Conservation (phyloP, 1,140 invertebrate species). For the Drosophila varians region DNA sequence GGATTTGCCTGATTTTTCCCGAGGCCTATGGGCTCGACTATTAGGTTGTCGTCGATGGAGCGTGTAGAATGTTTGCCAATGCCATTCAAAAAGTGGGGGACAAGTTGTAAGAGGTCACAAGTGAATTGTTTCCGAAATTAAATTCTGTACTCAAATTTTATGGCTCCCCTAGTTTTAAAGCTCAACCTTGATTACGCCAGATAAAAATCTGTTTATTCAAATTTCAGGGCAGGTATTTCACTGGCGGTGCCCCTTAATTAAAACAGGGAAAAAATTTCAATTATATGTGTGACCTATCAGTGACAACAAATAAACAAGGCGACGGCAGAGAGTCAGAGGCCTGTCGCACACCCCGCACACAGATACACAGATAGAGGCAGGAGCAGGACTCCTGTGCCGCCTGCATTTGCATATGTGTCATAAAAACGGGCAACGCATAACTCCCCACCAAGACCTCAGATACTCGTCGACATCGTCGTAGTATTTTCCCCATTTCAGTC, state of each 20-base stretch:
- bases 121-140: background rate
- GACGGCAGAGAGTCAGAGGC: constrained; percentile 19
- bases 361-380: too few species aligned
- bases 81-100: background rate
- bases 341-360: constrained; percentile 5
- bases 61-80: constrained; percentile 1
- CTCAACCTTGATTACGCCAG: background rate
- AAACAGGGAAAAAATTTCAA: constrained; percentile 64
- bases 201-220: background rate
- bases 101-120: background rate
- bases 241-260: constrained; percentile 62
- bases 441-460: constrained; percentile 35
- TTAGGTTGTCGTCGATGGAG: constrained; percentile 25
- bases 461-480: constrained; percentile 4
- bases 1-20: constrained; percentile 5
- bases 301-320: constrained; percentile 71
- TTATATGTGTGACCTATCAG: constrained; percentile 77
- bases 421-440: constrained; percentile 73
- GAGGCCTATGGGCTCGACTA: constrained; percentile 31
- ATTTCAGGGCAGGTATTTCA: constrained; percentile 9
- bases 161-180: background rate
- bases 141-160: background rate
- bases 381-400: constrained; percentile 1
- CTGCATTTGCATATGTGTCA: constrained; percentile 63
- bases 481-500: constrained; percentile 29